Evolutionary conservation across 2,888 invertebrate genomes (phyloP).

Genomic region (Agelastica alni): DNA sequence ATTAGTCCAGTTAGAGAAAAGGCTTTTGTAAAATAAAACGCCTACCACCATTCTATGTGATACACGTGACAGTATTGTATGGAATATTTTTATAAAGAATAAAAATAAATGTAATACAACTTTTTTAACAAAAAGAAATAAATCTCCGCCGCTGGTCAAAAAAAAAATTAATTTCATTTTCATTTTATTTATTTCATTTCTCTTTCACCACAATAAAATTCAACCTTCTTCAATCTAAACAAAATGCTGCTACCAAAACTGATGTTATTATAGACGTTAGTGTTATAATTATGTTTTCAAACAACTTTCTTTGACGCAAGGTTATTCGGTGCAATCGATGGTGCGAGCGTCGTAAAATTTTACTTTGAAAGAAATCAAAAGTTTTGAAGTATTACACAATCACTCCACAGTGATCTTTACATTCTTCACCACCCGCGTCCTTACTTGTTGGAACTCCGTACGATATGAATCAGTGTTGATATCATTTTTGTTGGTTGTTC

Average conservation of each 20-base stretch:
- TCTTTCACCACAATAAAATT: constrained; percentile 37
- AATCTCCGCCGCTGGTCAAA: constrained; percentile 23
- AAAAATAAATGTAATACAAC: too few species aligned
- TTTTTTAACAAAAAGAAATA: too few species aligned
- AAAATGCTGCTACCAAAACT: constrained; percentile 24
- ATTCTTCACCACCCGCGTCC: constrained; percentile 22
- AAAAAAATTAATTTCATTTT: constrained; percentile 38
- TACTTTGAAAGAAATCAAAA: constrained; percentile 43
- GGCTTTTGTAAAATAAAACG: too few species aligned
- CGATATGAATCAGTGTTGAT: too few species aligned
- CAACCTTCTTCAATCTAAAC: constrained; percentile 33
- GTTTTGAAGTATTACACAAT: constrained; percentile 38
- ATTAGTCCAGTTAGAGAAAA: too few species aligned
- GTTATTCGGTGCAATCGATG: constrained; percentile 24
- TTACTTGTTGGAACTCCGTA: too few species aligned
- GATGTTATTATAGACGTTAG: constrained; percentile 11
- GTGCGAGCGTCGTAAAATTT: too few species aligned
- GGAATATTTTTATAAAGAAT: too few species aligned
- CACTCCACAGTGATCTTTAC: constrained; percentile 9
- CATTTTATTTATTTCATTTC: constrained; percentile 40
- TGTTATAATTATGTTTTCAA: constrained; percentile 33
- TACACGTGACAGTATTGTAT: too few species aligned
- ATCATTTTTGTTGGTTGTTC: too few species aligned
- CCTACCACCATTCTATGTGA: too few species aligned
- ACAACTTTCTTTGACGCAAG: constrained; percentile 43